These are phyloP conservation scores for Amphiura filiformis DNA, from an alignment of 35 echinoderm and acorn worm species.

Conservation along the genomic window DNA sequence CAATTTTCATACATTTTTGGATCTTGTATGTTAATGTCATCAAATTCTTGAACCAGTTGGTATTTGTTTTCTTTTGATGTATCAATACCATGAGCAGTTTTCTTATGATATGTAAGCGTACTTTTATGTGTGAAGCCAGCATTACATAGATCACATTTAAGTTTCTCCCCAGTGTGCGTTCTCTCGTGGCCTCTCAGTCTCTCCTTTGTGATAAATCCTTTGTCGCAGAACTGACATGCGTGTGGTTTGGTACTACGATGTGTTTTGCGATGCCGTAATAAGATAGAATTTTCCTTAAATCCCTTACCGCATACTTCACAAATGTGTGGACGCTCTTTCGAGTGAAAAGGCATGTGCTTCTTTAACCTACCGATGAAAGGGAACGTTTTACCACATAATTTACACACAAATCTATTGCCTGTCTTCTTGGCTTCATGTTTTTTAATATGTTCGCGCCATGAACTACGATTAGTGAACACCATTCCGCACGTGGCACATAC, in stretches of 20 bases:
- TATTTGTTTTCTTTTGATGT: background rate
- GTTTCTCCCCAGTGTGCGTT: slow-evolving; percentile 14
- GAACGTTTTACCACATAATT: background rate
- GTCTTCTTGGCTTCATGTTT: background rate
- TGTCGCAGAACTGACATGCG: background rate
- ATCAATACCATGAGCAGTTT: background rate
- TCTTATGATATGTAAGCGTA: background rate
- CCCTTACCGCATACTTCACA: slow-evolving; percentile 16
- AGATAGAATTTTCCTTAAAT: background rate
- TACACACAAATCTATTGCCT: background rate
- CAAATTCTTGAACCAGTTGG: too few relatives aligned
- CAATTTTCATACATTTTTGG: too few relatives aligned
- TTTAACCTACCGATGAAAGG: background rate
- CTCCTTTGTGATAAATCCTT: background rate
- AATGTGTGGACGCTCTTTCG: background rate
- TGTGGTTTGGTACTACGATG: background rate
- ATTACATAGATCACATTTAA: background rate
- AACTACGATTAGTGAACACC: background rate
- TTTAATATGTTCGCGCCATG: background rate
- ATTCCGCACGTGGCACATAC: background rate
- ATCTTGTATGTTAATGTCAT: too few relatives aligned
- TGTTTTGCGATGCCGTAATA: background rate
- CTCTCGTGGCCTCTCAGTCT: background rate
- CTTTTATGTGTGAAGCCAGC: background rate
- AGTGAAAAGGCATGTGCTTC: background rate